Base-by-base conservation (phyloP, 1,140 invertebrate genomes). In the Drosophila rufa region DNA sequence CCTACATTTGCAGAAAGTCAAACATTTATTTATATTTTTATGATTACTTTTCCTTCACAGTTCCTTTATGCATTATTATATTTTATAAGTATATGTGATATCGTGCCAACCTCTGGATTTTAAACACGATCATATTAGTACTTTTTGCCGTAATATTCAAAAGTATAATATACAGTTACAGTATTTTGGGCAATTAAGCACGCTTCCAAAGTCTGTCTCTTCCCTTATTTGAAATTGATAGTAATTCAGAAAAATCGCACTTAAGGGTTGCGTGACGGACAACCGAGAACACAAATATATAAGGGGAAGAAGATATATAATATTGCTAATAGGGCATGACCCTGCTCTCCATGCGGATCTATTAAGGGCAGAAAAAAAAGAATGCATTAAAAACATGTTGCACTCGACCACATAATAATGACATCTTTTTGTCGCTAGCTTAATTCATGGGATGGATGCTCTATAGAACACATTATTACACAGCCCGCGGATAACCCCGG, bases 351-450 rank as follows among this genome's bases (percentile, higher is more conserved):
- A 62, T 45, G 40, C 51, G 27, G 8, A 43, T 45, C 59, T 62
- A 45, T 27, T 64, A 62, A 61, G 53, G 71, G 55, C 60, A 75
- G 43, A 51, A 56, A 67, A 66, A 80, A 45, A 40, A 45, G 69
- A 87, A 83, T 86, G 76, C 66, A 77, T 40, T 80, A 76, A 82
- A 87, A 82, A 87, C 84, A 83, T 89, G 84, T 83, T 89, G 80
- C 83, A 76, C 53, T 56, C 84, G 74, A 89, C 83, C 83, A 83
- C 84, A 89, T 78, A 83, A 89, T 87, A 89, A 87, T 89, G 83
- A 89, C 83, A 87, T 89, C 84, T 74, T 83, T 86, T 80, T 82
- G 82, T 79, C 62, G 80, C 64, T 71, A 76, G 75, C 67, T 66
- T 62, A 70, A 36, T 57, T 59, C 64, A 58, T 66, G 62, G 57